A percentile compares a stretch with the other conserved stretches of the same genome.
phyloP scores from a whole-genome alignment of 2,113 vertebrate species.

The Castor canadensis region DNA sequence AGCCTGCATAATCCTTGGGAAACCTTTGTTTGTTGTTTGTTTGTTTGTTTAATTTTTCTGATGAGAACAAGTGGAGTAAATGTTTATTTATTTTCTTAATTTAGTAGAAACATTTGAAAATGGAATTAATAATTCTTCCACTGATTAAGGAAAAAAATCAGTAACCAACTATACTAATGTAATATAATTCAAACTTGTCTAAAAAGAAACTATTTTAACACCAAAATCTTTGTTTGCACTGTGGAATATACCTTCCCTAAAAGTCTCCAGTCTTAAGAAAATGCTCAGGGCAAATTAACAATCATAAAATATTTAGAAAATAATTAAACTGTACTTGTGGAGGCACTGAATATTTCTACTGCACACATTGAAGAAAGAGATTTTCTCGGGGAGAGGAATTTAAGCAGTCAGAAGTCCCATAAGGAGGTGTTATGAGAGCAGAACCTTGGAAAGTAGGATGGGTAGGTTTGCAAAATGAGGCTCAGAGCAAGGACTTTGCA shows the following conservation, averaged over 20 bases:
- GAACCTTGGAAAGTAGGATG: background rate
- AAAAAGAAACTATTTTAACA: constrained; percentile 38
- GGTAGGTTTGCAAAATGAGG: background rate
- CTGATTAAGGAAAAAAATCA: constrained; percentile 44
- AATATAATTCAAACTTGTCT: background rate
- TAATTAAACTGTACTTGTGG: background rate
- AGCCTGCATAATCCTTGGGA: background rate
- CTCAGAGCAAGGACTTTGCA: background rate
- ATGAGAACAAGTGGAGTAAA: background rate
- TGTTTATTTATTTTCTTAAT: background rate
- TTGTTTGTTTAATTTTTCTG: background rate
- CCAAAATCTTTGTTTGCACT: background rate
- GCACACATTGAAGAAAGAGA: background rate
- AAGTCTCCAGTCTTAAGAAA: background rate
- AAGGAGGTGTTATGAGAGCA: background rate
- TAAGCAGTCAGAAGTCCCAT: background rate
- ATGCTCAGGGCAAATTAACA: background rate
- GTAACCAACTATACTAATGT: background rate
- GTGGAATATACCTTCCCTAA: background rate
- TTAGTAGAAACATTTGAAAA: background rate
- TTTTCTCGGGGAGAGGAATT: background rate
- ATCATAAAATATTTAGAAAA: constrained; percentile 28
- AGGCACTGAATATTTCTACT: background rate
- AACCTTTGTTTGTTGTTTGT: background rate
- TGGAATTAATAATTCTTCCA: background rate